Evolutionary conservation across 2,888 invertebrate species (phyloP).

Genomic region (Anthoptus insignis): DNA sequence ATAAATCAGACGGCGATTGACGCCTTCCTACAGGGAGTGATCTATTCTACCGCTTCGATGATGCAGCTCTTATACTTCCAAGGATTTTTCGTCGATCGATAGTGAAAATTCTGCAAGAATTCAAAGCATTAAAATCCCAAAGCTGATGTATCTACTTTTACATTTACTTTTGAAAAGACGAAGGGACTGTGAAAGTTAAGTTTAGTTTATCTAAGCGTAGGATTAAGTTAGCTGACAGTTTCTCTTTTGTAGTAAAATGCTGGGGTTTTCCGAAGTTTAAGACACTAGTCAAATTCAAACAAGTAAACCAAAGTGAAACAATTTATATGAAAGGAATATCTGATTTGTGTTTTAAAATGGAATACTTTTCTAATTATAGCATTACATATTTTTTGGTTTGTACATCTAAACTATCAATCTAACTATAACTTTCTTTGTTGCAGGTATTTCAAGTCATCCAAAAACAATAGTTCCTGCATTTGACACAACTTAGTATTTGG

Average conservation of each 20-base stretch:
- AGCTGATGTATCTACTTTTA: constrained; percentile 18
- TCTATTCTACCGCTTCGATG: constrained; percentile 81
- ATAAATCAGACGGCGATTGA: constrained; percentile 85
- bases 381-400: too few species aligned
- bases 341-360: too few species aligned
- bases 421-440: constrained; percentile 36
- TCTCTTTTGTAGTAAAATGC: constrained; percentile 21
- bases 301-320: too few species aligned
- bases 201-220: constrained; percentile 21
- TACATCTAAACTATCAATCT: too few species aligned
- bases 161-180: constrained; percentile 11
- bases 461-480: not conserved
- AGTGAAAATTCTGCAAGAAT: constrained; percentile 19
- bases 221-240: constrained; percentile 24
- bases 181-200: constrained; percentile 16
- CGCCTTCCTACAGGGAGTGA: constrained; percentile 85
- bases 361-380: too few species aligned
- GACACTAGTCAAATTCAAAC: constrained; percentile 16
- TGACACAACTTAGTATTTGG: not conserved
- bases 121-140: constrained; percentile 9
- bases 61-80: constrained; percentile 76
- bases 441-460: constrained; percentile 39
- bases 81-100: constrained; percentile 56
- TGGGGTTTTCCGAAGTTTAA: constrained; percentile 17
- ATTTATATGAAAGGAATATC: too few species aligned